A percentile compares a stretch with the other conserved stretches of the same genome.
Conservation (phyloP, 2,797 vertebrate species). For the Sebastes oblongus region DNA sequence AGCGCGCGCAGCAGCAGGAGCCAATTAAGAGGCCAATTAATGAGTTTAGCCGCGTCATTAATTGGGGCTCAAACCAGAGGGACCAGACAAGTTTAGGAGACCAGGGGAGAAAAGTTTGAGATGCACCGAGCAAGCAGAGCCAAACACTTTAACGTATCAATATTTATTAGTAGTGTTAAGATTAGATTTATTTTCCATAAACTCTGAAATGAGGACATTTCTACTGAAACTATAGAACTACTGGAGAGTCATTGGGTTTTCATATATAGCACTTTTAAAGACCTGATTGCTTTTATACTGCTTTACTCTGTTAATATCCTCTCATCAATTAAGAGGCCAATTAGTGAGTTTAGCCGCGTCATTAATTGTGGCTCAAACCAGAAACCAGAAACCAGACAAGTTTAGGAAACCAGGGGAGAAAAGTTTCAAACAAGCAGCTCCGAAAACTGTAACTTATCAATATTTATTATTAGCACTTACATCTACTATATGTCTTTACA, state of each 20-base stretch:
- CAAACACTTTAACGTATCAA: background rate
- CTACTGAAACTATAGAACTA: no score
- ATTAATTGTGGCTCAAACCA: constrained; percentile 58
- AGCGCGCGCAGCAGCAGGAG: constrained; percentile 34
- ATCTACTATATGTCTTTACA: no score
- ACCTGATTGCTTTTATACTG: no score
- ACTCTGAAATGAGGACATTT: no score
- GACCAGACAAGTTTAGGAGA: constrained; percentile 39
- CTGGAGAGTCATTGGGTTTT: no score
- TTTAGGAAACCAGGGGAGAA: constrained; percentile 38
- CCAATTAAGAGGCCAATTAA: constrained; percentile 78
- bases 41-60: constrained; percentile 73
- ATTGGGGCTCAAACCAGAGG: constrained; percentile 49
- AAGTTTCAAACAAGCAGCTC: constrained; percentile 58
- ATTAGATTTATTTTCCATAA: no score
- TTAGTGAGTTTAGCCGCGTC: constrained; percentile 75
- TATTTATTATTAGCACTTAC: background rate
- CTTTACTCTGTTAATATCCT: no score
- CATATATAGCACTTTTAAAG: no score
- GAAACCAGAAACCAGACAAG: constrained; percentile 36
- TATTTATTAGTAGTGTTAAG: background rate
- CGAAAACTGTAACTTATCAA: background rate
- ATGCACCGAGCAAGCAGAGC: background rate
- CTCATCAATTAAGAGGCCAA: constrained; percentile 68
- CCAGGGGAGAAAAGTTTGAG: constrained; percentile 63